Base-by-base conservation (phyloP, 2,888 invertebrate species). In the Scelioninae gen. 2 region DNA sequence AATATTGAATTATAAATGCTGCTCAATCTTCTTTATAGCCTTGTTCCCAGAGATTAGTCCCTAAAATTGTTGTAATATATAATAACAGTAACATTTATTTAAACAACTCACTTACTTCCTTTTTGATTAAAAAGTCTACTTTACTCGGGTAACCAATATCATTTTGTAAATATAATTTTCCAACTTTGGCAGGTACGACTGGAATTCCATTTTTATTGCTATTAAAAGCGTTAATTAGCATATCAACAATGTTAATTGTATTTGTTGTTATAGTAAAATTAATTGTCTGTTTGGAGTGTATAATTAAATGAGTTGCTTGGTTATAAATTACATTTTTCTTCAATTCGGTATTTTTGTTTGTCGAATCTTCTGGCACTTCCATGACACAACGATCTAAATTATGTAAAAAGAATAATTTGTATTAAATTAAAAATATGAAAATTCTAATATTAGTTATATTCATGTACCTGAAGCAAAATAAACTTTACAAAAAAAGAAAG, bases 221-320 rank as follows among this genome's bases (percentile, higher is more conserved):
- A 0, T 87, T 82, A 69, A 87, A 87, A 5, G 86, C 84, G 13
- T 82, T 81, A 9, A 85, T 72, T 5, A 88, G 79, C 43, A 88
- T 87, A 31, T 88, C 87, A 41, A 92, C 79, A 2, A 90, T 89
- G 58, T 90, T 87, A 3, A 94, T 89, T 25, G 87, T 90, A 80
- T 86, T 89, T 1, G 93, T 92, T 0, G 93, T 92, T 22, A 94
- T 81, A 0, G 92, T 92, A 1, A 93, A 78, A 77, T 92, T 90
- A 2, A 94, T 86, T 43, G 88, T 87, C 73, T 93, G 91, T 52
- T 90, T 89, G 0, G 92, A 90, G 75, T 92, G 91, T 2, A 94
- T 80, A 53, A 93, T 87, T 5, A 94, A 80, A 83, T 93, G 93
- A 0, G 91, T 90, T 46, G 93, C 92, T 78, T 11, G 77, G 74